Evolutionary conservation across 1,140 invertebrate species (phyloP).

Genomic region (Leptopilina boulardi): DNA sequence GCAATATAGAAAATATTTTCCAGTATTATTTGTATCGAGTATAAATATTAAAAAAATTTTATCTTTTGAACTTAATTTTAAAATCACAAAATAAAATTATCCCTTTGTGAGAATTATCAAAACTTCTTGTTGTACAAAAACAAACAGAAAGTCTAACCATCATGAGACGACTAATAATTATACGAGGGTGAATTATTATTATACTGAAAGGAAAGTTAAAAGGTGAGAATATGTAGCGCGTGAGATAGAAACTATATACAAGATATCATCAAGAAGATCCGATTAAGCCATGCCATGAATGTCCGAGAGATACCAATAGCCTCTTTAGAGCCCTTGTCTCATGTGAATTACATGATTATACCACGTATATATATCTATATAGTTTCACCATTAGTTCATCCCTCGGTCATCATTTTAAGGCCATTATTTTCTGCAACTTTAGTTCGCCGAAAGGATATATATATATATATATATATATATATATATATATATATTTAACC

Average conservation of each 20-base stretch:
- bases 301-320: conserved; percentile 40
- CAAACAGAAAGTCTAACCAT: conserved; percentile 19
- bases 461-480: too few relatives aligned
- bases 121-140: not conserved
- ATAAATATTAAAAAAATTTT: too few relatives aligned
- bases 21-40: too few relatives aligned
- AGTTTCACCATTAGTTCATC: not conserved
- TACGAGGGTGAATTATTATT: conserved; percentile 46
- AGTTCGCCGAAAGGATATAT: not conserved
- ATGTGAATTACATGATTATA: conserved; percentile 59
- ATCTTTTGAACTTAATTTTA: too few relatives aligned
- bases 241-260: conserved; percentile 31
- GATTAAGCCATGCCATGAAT: conserved; percentile 40
- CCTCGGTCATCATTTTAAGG: conserved; percentile 6
- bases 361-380: too few relatives aligned
- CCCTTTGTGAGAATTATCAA: too few relatives aligned
- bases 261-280: conserved; percentile 49
- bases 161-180: conserved; percentile 58
- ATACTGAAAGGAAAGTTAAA: conserved; percentile 27
- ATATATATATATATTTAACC: too few relatives aligned
- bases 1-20: too few relatives aligned
- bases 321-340: conserved; percentile 47
- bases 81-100: too few relatives aligned
- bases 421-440: conserved; percentile 26
- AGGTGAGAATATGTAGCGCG: conserved; percentile 11